phyloP scores from a whole-genome alignment of 2,888 invertebrate species.

The Pristionchus maxplancki region DNA sequence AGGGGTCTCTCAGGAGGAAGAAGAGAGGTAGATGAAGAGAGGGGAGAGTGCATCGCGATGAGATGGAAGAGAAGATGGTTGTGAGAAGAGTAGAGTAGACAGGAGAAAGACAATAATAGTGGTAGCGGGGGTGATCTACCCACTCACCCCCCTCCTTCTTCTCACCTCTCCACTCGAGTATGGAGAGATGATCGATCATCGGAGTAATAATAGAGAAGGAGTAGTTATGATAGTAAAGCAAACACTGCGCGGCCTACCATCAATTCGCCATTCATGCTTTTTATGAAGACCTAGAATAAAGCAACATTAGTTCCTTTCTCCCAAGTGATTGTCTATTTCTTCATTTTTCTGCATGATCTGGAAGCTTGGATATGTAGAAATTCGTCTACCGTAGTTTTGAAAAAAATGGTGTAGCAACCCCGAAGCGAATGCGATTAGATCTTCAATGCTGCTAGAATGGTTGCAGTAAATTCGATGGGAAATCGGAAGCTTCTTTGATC shows the following conservation, averaged over 20 bases:
- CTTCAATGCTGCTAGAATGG: neutral
- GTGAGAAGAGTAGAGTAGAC: conserved; percentile 4
- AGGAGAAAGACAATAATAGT: conserved; percentile 31
- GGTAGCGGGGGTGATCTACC: neutral
- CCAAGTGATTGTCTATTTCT: no score
- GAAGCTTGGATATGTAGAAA: no score
- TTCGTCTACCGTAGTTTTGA: no score
- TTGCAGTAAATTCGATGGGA: neutral
- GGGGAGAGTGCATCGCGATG: neutral
- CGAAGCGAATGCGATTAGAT: neutral
- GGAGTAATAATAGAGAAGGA: neutral
- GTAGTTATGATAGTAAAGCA: neutral
- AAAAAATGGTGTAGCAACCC: no score
- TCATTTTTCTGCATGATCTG: no score
- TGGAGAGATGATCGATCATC: conserved; percentile 14
- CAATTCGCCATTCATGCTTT: no score
- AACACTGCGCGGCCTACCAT: no score
- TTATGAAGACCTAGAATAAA: no score
- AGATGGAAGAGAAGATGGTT: neutral
- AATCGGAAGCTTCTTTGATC: conserved; percentile 38
- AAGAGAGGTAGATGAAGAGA: neutral
- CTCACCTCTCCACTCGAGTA: neutral
- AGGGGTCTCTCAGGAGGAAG: neutral
- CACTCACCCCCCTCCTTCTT: neutral
- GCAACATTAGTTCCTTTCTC: no score